These are phyloP conservation scores for Hyperopisus bebe DNA, from an alignment of 2,113 vertebrate species.

Conservation along the genomic window DNA sequence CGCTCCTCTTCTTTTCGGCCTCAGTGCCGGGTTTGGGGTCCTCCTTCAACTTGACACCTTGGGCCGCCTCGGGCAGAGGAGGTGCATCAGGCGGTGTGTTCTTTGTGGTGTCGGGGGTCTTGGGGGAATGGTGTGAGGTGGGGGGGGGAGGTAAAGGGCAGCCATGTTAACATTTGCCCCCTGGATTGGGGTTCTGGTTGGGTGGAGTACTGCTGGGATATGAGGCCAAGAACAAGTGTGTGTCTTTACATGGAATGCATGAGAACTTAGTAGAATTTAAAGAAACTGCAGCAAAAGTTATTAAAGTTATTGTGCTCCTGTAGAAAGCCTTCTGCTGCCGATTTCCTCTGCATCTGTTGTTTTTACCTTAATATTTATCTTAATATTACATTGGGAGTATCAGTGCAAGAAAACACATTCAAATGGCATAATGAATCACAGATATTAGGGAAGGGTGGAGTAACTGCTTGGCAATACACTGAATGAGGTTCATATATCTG, in stretches of 20 bases:
- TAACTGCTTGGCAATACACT: not conserved
- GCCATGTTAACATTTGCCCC: not conserved
- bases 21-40: slow-evolving; percentile 56
- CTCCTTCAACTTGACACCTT: slow-evolving; percentile 56
- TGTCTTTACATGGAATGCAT: not conserved
- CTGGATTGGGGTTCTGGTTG: not conserved
- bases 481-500: not conserved
- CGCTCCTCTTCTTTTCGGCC: slow-evolving; percentile 29
- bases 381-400: not conserved
- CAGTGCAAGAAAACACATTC: not conserved
- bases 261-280: not conserved
- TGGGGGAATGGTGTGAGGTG: not conserved
- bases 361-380: not conserved
- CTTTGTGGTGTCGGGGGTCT: slow-evolving; percentile 56
- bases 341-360: not conserved
- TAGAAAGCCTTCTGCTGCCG: not conserved
- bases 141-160: not conserved
- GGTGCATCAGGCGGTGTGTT: slow-evolving; percentile 30
- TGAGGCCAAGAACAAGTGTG: no score
- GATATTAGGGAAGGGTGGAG: not conserved
- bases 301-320: not conserved
- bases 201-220: not conserved
- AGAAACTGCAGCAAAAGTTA: not conserved
- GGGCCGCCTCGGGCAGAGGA: slow-evolving; percentile 41
- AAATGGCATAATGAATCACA: not conserved